These are phyloP conservation scores for Tragelaphus imberbis DNA, from an alignment of 2,113 vertebrate genomes.

Conservation along the genomic window DNA sequence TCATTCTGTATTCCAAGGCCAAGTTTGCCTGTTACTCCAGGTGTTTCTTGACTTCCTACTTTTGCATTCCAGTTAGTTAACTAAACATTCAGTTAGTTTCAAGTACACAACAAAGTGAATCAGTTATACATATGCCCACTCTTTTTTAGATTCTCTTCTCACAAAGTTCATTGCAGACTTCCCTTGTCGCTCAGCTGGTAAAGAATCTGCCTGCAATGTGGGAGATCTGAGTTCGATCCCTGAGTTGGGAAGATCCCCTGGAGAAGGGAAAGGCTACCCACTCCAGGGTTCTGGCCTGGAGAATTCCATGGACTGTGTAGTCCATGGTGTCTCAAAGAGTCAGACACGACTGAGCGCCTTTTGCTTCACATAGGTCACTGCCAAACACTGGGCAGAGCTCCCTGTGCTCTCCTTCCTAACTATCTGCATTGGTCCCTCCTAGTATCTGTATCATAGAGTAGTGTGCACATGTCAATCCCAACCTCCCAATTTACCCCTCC, in stretches of 20 bases:
- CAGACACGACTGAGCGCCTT: not conserved
- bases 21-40: too few species aligned
- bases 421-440: not conserved
- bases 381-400: too few species aligned
- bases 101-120: not conserved
- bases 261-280: not conserved
- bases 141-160: not conserved
- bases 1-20: too few species aligned
- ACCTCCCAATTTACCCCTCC: too few species aligned
- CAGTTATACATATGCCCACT: not conserved
- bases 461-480: not conserved
- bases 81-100: not conserved
- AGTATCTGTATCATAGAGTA: too few species aligned
- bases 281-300: not conserved
- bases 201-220: not conserved
- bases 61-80: too few species aligned
- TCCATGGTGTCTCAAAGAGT: not conserved
- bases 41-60: too few species aligned
- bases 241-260: not conserved
- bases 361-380: accelerated
- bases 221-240: not conserved
- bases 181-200: not conserved
- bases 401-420: not conserved
- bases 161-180: not conserved
- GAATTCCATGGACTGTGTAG: not conserved